Conservation (phyloP, 2,888 invertebrate genomes). For the Mylabris sibirica region DNA sequence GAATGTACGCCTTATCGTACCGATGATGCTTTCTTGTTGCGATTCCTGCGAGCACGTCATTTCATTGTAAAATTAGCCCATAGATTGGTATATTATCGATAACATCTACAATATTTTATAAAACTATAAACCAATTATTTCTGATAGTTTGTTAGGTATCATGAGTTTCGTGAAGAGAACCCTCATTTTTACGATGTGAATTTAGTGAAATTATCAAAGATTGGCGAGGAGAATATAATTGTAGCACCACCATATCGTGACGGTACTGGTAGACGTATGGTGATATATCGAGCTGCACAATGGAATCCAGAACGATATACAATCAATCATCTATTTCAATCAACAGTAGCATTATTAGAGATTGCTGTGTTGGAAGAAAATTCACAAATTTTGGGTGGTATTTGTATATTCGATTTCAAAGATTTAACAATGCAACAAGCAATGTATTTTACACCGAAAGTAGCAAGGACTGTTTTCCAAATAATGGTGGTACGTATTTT, state of each 20-base stretch:
- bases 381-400: slow-evolving; percentile 79
- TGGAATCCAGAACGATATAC: slow-evolving; percentile 76
- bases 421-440: slow-evolving; percentile 75
- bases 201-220: slow-evolving; percentile 68
- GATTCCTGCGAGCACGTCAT: slow-evolving; percentile 77
- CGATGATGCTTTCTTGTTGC: slow-evolving; percentile 77
- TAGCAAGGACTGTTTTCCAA: slow-evolving; percentile 73
- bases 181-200: slow-evolving; percentile 73
- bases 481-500: slow-evolving; percentile 71
- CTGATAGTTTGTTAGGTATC: slow-evolving; percentile 76
- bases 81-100: slow-evolving; percentile 80
- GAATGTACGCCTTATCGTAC: slow-evolving; percentile 77
- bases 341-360: slow-evolving; percentile 74
- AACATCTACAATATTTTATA: slow-evolving; percentile 47
- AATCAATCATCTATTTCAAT: slow-evolving; percentile 76
- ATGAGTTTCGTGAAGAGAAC: slow-evolving; percentile 76
- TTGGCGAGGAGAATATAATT: slow-evolving; percentile 75
- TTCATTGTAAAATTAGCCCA: slow-evolving; percentile 77
- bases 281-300: slow-evolving; percentile 75
- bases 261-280: slow-evolving; percentile 74
- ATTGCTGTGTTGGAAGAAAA: slow-evolving; percentile 77
- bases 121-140: slow-evolving; percentile 8
- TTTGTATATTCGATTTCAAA: slow-evolving; percentile 78
- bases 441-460: slow-evolving; percentile 75
- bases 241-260: slow-evolving; percentile 80